Percentiles rank a stretch among this genome's conserved stretches.
These are phyloP conservation scores for Sinodicranocentrus sp. DNA, from an alignment of 2,888 invertebrate species.

Conservation along the genomic window DNA sequence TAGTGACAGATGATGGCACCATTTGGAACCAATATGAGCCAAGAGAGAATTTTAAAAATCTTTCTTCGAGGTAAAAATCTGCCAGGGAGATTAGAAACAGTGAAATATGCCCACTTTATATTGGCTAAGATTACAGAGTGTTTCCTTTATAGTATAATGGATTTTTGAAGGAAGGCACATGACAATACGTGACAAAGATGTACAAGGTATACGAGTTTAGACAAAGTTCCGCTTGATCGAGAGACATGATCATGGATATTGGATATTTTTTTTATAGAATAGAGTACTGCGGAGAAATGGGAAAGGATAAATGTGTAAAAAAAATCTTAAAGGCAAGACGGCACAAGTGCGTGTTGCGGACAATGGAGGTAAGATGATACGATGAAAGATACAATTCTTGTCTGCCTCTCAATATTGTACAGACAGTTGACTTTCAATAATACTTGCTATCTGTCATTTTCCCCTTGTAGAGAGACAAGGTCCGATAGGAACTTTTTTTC, in stretches of 20 bases:
- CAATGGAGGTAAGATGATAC: slow-evolving; percentile 2
- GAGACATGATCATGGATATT: no score
- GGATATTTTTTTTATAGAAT: no score
- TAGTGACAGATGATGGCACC: slow-evolving; percentile 8
- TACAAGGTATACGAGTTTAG: no score
- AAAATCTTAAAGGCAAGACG: no score
- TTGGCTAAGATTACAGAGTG: no score
- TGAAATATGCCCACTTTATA: no score
- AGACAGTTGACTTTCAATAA: slow-evolving; percentile 57
- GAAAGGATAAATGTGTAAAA: no score
- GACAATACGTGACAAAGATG: not conserved
- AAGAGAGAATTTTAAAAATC: not conserved
- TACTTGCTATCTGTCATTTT: slow-evolving; percentile 47
- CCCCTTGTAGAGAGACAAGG: slow-evolving; percentile 40
- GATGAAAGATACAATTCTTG: slow-evolving; percentile 30
- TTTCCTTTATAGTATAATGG: not conserved
- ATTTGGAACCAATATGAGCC: not conserved
- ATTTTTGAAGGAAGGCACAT: not conserved
- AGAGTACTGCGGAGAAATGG: no score
- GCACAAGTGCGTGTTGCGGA: not conserved
- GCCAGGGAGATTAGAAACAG: not conserved
- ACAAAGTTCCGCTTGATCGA: no score
- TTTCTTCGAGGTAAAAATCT: not conserved
- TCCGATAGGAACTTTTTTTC: no score
- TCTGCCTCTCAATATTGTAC: slow-evolving; percentile 35